phyloP scores from a whole-genome alignment of 1,140 invertebrate genomes.

The Micrasema longulum region DNA sequence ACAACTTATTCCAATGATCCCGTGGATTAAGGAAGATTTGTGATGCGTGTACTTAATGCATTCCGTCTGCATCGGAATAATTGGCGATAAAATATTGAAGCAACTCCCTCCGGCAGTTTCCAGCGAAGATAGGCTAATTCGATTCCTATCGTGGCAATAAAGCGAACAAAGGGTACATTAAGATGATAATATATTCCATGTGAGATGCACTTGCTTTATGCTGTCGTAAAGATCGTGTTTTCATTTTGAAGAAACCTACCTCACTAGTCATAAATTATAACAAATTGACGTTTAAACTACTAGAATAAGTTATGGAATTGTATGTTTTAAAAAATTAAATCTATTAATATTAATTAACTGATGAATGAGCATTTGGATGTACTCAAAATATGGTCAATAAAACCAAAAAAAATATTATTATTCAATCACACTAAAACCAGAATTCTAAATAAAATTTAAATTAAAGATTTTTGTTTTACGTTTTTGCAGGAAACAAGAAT shows the following conservation, averaged over 20 bases:
- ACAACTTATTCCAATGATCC: slow-evolving; percentile 3
- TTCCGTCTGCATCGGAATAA: slow-evolving; percentile 35
- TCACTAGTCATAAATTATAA: no score
- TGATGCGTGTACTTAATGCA: slow-evolving; percentile 33
- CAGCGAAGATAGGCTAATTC: slow-evolving; percentile 33
- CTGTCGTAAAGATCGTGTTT: background rate
- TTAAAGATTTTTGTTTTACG: slow-evolving; percentile 4
- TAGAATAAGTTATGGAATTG: no score
- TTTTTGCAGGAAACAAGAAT: slow-evolving; percentile 50
- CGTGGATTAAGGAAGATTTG: slow-evolving; percentile 3
- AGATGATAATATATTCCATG: slow-evolving; percentile 7
- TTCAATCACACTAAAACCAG: background rate
- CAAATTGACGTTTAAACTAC: no score
- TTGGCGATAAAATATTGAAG: slow-evolving; percentile 36
- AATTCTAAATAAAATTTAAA: background rate
- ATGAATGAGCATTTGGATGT: no score
- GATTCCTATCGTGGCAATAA: slow-evolving; percentile 28
- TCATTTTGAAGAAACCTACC: no score
- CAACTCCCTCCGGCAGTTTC: slow-evolving; percentile 25
- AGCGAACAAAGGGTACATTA: slow-evolving; percentile 13
- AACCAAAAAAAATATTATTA: no score
- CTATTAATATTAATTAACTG: no score
- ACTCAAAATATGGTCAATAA: no score
- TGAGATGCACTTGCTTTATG: background rate
- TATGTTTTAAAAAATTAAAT: no score